These are phyloP conservation scores for Dendroctonus valens DNA, from an alignment of 1,140 invertebrate genomes.

Conservation along the genomic window DNA sequence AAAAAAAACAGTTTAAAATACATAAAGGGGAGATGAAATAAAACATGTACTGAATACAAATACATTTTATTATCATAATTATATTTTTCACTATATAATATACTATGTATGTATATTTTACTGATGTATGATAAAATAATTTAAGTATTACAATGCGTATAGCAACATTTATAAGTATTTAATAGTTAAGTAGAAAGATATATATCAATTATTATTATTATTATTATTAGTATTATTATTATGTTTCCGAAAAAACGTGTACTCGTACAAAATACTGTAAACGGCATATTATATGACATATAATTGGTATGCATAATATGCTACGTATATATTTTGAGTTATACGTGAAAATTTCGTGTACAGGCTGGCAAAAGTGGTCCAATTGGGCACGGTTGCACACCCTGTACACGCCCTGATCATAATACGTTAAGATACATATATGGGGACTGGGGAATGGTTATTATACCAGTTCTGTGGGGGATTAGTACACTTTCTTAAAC, in stretches of 20 bases:
- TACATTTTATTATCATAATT: constrained; percentile 52
- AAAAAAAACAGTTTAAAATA: too few species aligned
- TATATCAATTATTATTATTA: constrained; percentile 47
- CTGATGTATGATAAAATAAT: constrained; percentile 52
- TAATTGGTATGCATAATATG: constrained; percentile 31
- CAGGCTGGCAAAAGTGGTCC: too few species aligned
- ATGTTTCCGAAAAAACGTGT: constrained; percentile 51
- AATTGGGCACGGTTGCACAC: neutral
- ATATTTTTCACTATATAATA: constrained; percentile 52
- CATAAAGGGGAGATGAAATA: constrained; percentile 6
- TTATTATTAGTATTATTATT: constrained; percentile 45
- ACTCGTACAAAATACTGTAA: constrained; percentile 51
- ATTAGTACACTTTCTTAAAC: constrained; percentile 32
- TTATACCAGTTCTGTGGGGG: neutral
- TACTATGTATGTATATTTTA: constrained; percentile 50
- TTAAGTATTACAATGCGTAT: constrained; percentile 50
- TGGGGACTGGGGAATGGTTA: constrained; percentile 8
- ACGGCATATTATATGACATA: constrained; percentile 38
- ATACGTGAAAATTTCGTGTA: constrained; percentile 32
- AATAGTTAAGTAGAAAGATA: constrained; percentile 51
- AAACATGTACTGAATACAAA: constrained; percentile 47
- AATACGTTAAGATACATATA: constrained; percentile 8
- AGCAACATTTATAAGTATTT: constrained; percentile 52
- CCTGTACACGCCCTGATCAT: neutral
- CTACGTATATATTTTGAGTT: constrained; percentile 45